These are phyloP conservation scores for Mormyrus proboscirostris DNA, from an alignment of 2,797 vertebrate genomes.

Conservation along the genomic window DNA sequence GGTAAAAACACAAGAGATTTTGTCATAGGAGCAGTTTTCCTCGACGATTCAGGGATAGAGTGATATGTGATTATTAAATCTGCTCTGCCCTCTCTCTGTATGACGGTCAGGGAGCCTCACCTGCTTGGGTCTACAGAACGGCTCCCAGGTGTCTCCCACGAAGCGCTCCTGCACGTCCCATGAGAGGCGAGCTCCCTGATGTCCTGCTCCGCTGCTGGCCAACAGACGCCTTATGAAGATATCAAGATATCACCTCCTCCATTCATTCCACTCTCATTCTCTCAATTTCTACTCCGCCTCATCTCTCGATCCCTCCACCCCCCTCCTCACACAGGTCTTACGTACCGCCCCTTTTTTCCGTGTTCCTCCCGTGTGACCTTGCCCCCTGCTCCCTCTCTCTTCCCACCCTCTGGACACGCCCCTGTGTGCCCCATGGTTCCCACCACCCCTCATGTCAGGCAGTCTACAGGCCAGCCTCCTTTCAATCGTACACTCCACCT, in stretches of 20 bases:
- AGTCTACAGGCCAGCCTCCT: not conserved
- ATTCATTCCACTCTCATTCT: conserved; percentile 33
- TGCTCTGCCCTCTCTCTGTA: not conserved
- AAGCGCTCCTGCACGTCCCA: conserved; percentile 25
- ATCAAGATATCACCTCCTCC: conserved; percentile 9
- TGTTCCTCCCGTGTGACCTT: conserved; percentile 22
- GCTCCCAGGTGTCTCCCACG: conserved; percentile 29
- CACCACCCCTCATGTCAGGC: not conserved
- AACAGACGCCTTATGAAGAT: conserved; percentile 25
- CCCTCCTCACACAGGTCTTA: not conserved
- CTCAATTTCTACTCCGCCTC: conserved; percentile 13
- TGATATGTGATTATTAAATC: not conserved
- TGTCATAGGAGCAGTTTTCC: not conserved
- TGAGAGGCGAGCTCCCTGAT: conserved; percentile 25
- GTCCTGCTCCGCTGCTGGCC: conserved; percentile 22
- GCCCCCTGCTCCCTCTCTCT: not conserved
- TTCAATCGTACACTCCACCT: not conserved
- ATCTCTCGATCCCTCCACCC: conserved; percentile 22
- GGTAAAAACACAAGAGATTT: not conserved
- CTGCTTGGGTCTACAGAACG: conserved; percentile 41
- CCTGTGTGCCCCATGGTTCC: not conserved
- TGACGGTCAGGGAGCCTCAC: conserved; percentile 37
- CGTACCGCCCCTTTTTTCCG: conserved; percentile 12
- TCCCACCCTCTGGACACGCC: not conserved
- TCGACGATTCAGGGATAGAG: not conserved